Percentiles rank a stretch among this genome's conserved stretches.
phyloP scores from a whole-genome alignment of 1,140 invertebrate species.

The Whitmania pigra region DNA sequence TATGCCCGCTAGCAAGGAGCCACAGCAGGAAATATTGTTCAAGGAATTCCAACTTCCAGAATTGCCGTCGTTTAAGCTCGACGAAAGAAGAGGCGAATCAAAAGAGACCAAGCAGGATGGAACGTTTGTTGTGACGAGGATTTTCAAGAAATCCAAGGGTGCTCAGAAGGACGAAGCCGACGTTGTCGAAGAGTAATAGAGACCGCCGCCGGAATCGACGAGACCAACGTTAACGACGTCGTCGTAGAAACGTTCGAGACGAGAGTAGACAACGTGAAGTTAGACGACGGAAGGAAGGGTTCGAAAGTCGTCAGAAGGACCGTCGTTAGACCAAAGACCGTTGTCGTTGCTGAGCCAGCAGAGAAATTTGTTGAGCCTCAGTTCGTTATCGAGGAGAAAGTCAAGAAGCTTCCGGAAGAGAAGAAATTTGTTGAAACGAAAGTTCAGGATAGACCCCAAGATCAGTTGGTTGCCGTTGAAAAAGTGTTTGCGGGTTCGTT shows the following conservation, averaged over 20 bases:
- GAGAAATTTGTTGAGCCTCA: not conserved
- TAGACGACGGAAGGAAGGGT: not conserved
- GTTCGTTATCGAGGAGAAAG: too few species aligned
- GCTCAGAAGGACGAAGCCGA: not conserved
- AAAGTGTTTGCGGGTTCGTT: not conserved
- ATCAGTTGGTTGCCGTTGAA: too few species aligned
- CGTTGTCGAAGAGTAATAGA: not conserved
- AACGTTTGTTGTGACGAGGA: not conserved
- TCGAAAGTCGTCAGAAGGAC: not conserved
- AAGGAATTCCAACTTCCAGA: constrained; percentile 1
- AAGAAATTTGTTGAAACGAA: too few species aligned
- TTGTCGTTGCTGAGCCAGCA: not conserved
- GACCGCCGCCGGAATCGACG: not conserved
- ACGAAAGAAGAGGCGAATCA: not conserved
- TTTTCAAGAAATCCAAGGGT: not conserved
- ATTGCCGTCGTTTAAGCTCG: not conserved
- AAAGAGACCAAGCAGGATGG: not conserved
- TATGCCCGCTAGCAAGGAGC: not conserved
- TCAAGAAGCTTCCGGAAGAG: too few species aligned
- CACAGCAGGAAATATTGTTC: not conserved
- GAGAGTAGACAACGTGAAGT: not conserved
- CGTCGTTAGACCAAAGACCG: not conserved
- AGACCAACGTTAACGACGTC: not conserved
- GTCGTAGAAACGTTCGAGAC: constrained; percentile 1
- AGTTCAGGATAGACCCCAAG: too few species aligned